Percentiles rank a stretch among this genome's conserved stretches.
Conservation (phyloP, 2,888 invertebrate species). For the Mythimna vitellina region DNA sequence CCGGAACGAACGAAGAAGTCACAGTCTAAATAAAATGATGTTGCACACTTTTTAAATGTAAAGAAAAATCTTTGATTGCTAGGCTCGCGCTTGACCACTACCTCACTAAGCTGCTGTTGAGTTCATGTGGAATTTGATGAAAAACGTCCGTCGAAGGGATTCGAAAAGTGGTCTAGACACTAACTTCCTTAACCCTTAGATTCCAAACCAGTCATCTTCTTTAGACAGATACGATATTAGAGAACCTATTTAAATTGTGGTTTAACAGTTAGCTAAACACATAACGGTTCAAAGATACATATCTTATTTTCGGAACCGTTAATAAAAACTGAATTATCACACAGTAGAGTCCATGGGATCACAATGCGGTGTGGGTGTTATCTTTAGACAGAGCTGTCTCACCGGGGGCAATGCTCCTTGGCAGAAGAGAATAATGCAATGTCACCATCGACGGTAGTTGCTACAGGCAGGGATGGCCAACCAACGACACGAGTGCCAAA, state of each 20-base stretch:
- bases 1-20: no score
- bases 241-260: not conserved
- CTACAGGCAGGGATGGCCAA: not conserved
- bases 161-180: not conserved
- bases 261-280: slow-evolving; percentile 7
- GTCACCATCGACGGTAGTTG: slow-evolving; percentile 6
- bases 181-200: not conserved
- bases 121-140: not conserved
- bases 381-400: slow-evolving; percentile 15
- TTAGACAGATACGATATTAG: not conserved
- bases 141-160: not conserved
- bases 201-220: not conserved
- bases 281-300: slow-evolving; percentile 44
- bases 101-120: no score
- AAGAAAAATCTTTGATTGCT: no score
- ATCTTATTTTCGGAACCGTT: slow-evolving; percentile 19
- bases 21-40: no score
- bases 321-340: slow-evolving; percentile 26
- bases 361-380: slow-evolving; percentile 60
- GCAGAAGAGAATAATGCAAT: slow-evolving; percentile 26
- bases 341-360: slow-evolving; percentile 33
- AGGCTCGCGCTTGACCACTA: no score
- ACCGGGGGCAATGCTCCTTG: slow-evolving; percentile 55
- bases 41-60: no score
- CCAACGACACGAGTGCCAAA: no score